Percentiles rank a stretch among this genome's conserved stretches.
phyloP scores from a whole-genome alignment of 2,888 invertebrate species.

The Rhingia campestris region DNA sequence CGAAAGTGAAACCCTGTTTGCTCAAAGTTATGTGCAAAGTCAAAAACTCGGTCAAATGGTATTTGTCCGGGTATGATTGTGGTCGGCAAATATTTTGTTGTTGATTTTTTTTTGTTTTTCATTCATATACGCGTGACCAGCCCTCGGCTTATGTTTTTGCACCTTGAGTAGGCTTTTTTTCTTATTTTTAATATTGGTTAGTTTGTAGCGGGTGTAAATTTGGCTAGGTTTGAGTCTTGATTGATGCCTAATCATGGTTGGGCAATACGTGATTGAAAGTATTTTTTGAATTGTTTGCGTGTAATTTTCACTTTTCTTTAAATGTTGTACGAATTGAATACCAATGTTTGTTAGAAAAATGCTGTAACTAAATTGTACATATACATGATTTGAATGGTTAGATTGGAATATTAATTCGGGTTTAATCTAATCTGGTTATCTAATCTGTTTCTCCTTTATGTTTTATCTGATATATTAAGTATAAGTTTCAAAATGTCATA shows the following conservation, averaged over 20 bases:
- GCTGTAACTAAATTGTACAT: conserved; percentile 8
- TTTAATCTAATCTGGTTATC: no score
- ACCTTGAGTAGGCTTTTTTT: neutral
- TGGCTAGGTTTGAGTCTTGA: conserved; percentile 2
- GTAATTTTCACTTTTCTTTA: conserved; percentile 61
- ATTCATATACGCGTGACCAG: neutral
- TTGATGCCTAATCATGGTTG: conserved; percentile 9
- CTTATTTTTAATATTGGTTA: neutral
- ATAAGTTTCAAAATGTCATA: no score
- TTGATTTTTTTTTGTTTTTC: conserved; percentile 16
- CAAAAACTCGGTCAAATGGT: conserved; percentile 59
- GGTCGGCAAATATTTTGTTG: conserved; percentile 12
- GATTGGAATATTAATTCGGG: no score
- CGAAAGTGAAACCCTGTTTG: conserved; percentile 65
- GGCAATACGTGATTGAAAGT: conserved; percentile 64
- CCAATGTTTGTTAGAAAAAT: conserved; percentile 1
- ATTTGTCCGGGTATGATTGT: conserved; percentile 28
- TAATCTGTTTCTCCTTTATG: no score
- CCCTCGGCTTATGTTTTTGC: neutral
- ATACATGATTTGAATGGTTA: neutral
- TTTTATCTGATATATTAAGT: no score
- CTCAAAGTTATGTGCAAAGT: conserved; percentile 12
- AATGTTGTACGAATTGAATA: conserved; percentile 36
- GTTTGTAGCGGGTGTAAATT: conserved; percentile 18
- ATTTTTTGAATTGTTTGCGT: conserved; percentile 35